phyloP scores from a whole-genome alignment of 2,797 vertebrate genomes.

The Anguilla pacifica region DNA sequence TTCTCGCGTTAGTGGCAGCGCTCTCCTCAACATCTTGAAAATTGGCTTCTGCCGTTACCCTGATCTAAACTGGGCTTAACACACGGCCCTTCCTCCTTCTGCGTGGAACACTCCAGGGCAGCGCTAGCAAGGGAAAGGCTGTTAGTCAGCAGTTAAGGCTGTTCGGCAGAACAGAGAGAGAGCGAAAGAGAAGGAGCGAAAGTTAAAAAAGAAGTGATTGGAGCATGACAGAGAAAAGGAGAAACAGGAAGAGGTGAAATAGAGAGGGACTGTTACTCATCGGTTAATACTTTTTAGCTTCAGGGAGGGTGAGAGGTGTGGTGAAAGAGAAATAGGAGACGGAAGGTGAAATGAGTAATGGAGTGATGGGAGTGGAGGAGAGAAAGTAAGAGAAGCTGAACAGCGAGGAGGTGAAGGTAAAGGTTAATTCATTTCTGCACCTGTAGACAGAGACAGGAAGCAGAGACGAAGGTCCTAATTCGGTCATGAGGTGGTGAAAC shows the following conservation, averaged over 20 bases:
- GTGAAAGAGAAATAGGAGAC: constrained; percentile 8
- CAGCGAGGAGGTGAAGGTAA: not conserved
- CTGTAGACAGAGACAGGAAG: no score
- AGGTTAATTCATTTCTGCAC: not conserved
- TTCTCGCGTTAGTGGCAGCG: not conserved
- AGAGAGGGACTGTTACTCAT: not conserved
- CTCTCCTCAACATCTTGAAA: not conserved
- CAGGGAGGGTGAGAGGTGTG: not conserved
- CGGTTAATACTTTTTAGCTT: not conserved
- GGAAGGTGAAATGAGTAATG: constrained; percentile 31
- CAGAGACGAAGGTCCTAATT: not conserved
- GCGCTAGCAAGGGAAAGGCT: not conserved
- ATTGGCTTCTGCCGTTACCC: not conserved
- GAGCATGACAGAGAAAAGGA: not conserved
- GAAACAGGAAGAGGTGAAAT: not conserved
- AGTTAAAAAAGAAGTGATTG: not conserved
- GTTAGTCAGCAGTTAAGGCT: not conserved
- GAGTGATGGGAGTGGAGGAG: not conserved
- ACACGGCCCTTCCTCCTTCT: not conserved
- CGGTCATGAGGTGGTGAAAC: no score
- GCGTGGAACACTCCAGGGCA: not conserved
- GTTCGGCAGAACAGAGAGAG: not conserved
- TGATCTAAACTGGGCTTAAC: not conserved
- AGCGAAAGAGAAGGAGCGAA: not conserved
- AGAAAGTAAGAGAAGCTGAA: not conserved